phyloP scores from a whole-genome alignment of 2,113 vertebrate species.

The Seriola rivoliana region DNA sequence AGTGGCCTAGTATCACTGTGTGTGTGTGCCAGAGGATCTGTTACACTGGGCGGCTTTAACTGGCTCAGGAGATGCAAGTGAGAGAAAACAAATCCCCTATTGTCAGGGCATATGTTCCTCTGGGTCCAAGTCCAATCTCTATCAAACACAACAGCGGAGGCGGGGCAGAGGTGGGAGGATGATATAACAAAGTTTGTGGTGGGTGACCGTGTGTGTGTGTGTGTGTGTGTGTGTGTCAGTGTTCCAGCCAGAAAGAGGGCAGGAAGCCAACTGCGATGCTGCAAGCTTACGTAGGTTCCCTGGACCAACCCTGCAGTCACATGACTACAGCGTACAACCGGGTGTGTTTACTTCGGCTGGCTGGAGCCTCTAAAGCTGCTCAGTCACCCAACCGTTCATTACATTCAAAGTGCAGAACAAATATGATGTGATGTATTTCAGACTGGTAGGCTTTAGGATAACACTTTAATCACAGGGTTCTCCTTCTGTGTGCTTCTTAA shows the following conservation, averaged over 20 bases:
- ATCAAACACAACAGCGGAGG: conserved; percentile 58
- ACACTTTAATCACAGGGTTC: not conserved
- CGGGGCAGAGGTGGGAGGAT: conserved; percentile 56
- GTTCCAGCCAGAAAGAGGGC: conserved; percentile 60
- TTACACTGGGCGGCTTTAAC: conserved; percentile 63
- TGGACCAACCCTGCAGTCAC: conserved; percentile 64
- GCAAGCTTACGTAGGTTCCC: conserved; percentile 61
- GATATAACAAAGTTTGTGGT: conserved; percentile 61
- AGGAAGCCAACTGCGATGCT: conserved; percentile 68
- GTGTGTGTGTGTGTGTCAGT: conserved; percentile 6
- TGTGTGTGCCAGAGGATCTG: conserved; percentile 52
- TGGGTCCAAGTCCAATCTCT: conserved; percentile 59
- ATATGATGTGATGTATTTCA: conserved; percentile 38
- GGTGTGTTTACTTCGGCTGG: conserved; percentile 60
- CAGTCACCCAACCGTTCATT: conserved; percentile 54
- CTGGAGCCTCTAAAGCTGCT: conserved; percentile 61
- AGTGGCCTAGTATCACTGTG: conserved; percentile 29
- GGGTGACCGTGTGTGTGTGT: conserved; percentile 7
- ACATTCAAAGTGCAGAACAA: conserved; percentile 46
- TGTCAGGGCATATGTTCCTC: conserved; percentile 73
- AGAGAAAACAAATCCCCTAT: conserved; percentile 75
- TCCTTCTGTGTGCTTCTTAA: conserved; percentile 2
- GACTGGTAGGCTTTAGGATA: conserved; percentile 16
- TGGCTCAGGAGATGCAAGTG: conserved; percentile 55
- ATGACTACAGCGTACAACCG: conserved; percentile 60